Base-by-base conservation (phyloP, 1,140 invertebrate species). In the Lordiphosa mommai region DNA sequence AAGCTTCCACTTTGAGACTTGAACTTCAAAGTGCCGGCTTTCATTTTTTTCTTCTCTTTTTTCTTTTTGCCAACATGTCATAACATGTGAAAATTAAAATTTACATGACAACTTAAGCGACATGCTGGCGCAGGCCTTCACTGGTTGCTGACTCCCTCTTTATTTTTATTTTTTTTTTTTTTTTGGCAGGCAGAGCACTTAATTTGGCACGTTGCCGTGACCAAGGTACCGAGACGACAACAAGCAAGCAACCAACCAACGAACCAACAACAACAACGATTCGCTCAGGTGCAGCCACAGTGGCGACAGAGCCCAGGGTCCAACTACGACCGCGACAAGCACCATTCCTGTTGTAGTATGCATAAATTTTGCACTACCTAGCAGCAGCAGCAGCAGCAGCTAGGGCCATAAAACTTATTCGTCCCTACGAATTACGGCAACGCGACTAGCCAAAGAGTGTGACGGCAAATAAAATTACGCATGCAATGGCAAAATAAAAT, bases 401-500 rank as follows among this genome's bases (percentile, higher is more conserved):
- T 40, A 48, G 52, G 70, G 61, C 69, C 77, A 71, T 80, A 80
- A 74, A 82, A 82, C 61, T 61, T 82, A 52, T 67, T 66, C 69
- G 53, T 80, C 38, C 38, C 63, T 48, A 49, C 63, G 46, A 66
- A 77, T 65, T 72, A 79, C 52, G 38, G 52, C 52, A 33, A 52
- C 46, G 43, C 50, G 59, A 53, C 60, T 67, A 70, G 52, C 64
- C 16, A 46, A 53, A 49, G 66, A 57, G 52, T 40, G 76, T 44
- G 60, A 52, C 52, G 44, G 61, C 66, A 82, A 84, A 84, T 76
- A 82, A 76, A 76, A 82, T 82, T 82, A 82, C 76, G 76, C 77
- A 82, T 82, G 77, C 76, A 82, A 82, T 68, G 71, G 77, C 77
- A 68, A 82, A 80, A 84, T 84, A 72, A 82, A 82, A 84, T 82